A percentile compares a stretch with the other conserved stretches of the same genome.
Conservation (phyloP, 2,113 vertebrate species). For the Sphaerodactylus townsendi region DNA sequence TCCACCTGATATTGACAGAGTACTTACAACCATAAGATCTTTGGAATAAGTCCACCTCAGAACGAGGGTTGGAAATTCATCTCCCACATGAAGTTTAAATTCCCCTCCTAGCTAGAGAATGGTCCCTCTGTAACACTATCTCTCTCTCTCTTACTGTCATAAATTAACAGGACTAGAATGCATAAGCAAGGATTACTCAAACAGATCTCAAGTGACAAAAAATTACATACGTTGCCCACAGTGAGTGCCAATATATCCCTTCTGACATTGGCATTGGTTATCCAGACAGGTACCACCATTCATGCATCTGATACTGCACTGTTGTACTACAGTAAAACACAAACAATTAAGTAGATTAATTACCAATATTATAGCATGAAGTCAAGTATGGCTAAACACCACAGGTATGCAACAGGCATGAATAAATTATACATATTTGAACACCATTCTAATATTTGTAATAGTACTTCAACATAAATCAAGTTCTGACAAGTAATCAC, state of each 20-base stretch:
- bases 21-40: too few relatives aligned
- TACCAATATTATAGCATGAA: neutral
- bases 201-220: rapidly evolving
- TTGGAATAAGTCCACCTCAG: too few relatives aligned
- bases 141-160: neutral
- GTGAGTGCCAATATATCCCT: slow-evolving; percentile 79
- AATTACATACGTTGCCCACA: slow-evolving; percentile 83
- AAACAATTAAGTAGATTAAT: neutral
- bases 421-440: neutral
- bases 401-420: neutral
- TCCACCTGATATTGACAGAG: too few relatives aligned
- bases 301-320: slow-evolving; percentile 82
- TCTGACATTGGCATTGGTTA: slow-evolving; percentile 80
- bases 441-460: neutral
- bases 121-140: too few relatives aligned
- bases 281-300: slow-evolving; percentile 78
- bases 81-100: too few relatives aligned
- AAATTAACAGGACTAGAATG: too few relatives aligned
- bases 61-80: too few relatives aligned
- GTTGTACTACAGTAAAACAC: slow-evolving; percentile 67
- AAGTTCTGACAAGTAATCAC: neutral
- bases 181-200: neutral
- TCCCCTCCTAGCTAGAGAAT: too few relatives aligned
- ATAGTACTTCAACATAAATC: neutral
- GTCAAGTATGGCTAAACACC: neutral